Conservation (phyloP, 2,113 vertebrate genomes). For the Strix aluco region DNA sequence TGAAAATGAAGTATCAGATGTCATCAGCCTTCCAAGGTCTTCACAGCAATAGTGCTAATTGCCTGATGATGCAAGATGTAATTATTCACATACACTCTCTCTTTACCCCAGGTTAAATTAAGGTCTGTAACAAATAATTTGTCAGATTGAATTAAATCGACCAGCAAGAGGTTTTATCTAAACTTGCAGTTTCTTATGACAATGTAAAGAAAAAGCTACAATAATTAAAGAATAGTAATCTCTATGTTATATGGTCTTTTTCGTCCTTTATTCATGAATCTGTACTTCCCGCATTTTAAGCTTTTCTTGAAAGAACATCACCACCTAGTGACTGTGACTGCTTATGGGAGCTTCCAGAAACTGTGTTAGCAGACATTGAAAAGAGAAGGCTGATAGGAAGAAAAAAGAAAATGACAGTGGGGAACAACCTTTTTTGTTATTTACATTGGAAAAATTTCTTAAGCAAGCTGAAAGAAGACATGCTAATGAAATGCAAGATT, state of each 20-base stretch:
- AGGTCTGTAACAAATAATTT: neutral
- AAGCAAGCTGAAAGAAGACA: neutral
- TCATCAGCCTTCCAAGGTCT: neutral
- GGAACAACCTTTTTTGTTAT: neutral
- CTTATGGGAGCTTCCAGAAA: neutral
- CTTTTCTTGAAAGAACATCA: neutral
- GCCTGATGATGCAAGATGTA: neutral
- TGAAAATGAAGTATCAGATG: neutral
- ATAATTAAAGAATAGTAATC: neutral
- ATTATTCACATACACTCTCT: neutral
- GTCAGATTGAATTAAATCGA: neutral
- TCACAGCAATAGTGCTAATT: neutral
- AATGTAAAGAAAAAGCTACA: neutral
- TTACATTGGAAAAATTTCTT: neutral
- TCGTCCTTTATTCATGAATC: neutral
- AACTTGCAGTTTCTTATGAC: neutral
- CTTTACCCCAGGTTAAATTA: neutral
- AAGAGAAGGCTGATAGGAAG: neutral
- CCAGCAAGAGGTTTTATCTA: neutral
- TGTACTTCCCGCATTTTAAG: neutral
- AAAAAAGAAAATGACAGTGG: neutral
- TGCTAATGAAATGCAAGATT: neutral
- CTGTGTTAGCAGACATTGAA: neutral
- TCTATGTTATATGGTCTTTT: neutral
- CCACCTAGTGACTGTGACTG: constrained; percentile 23